Evolutionary conservation across 2,888 invertebrate genomes (phyloP).

Genomic region (Pandemis heparana): DNA sequence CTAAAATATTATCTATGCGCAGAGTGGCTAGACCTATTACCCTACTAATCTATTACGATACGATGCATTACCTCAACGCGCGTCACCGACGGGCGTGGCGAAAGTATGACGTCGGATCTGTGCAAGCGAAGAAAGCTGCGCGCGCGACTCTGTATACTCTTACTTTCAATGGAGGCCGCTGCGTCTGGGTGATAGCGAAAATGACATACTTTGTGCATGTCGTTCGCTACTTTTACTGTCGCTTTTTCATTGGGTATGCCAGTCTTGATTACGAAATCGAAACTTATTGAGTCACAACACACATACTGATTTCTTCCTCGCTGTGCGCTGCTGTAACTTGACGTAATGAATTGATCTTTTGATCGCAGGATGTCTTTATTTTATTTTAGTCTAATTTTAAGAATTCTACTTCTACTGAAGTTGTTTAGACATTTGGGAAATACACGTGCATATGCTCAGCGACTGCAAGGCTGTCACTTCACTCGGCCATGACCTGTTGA

Average conservation of each 20-base stretch:
- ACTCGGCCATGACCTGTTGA: constrained; percentile 83
- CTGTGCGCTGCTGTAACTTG: neutral
- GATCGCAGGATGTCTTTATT: neutral
- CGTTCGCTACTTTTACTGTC: constrained; percentile 61
- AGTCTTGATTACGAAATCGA: constrained; percentile 79
- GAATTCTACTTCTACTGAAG: neutral
- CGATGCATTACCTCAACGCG: constrained; percentile 71
- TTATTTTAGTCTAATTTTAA: neutral
- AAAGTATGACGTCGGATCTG: constrained; percentile 80
- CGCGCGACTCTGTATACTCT: constrained; percentile 75
- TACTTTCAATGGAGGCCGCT: constrained; percentile 79
- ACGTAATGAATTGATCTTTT: neutral
- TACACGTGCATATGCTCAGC: constrained; percentile 68
- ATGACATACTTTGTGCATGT: constrained; percentile 75
- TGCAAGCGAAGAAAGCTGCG: constrained; percentile 83
- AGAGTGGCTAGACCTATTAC: constrained; percentile 57
- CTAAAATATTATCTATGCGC: constrained; percentile 25
- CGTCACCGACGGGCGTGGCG: constrained; percentile 71
- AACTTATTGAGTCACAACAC: constrained; percentile 73
- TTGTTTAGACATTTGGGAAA: constrained; percentile 63
- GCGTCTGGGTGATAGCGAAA: constrained; percentile 83
- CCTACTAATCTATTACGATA: constrained; percentile 62
- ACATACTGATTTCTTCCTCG: constrained; percentile 23
- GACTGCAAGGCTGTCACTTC: constrained; percentile 79
- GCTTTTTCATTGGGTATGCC: constrained; percentile 79